Evolutionary conservation across 23 tunicate species (phyloP), one percentile per base, ranked within the genome.

Genomic region (Trididemnum miniatum): DNA sequence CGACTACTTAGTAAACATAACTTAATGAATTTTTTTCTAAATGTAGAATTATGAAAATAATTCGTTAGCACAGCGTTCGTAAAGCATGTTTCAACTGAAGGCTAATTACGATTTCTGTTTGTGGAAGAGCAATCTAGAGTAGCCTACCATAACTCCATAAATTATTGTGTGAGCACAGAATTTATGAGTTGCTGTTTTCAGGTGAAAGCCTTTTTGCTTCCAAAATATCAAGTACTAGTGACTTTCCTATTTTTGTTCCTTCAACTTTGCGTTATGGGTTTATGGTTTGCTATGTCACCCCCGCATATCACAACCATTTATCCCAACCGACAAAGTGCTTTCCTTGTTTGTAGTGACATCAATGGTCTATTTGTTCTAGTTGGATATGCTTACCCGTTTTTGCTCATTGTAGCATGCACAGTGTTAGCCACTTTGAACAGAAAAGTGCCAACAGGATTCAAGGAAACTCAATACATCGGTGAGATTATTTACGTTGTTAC

Each of bases 391-490:
- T 85, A 85, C 30, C 89, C 89, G 18, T 85, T 65, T 26, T 29
- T 78, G 0, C 77, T 85, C 63, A 85, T 85, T 36, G 0, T 78
- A 77, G 59, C 81, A 15, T 85, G 89, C 75, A 85, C 89, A 0
- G 66, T 78, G 18, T 37, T 85, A 64, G 89, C 89, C 22, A 85
- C 89, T 25, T 22, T 78, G 24, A 85, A 85, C 59, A 63, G 89
- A 25, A n/a, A 65, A 23, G 78, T 78, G 0, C 89, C 89, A 3
- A 85, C 83, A 0, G 89, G 83, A 25, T 85, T 85, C 65, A 85
- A 78, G 25, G 89, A 85, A 31, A 78, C 89, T 37, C 83, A 78
- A 65, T 65, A 62, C 77, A 85, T 85, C 4, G 89, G 89, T 85
- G 28, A 78, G 88, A 62, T 49, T 15, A 77, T 40, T n/a, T n/a